Evolutionary conservation across 2,888 invertebrate species (phyloP).

Genomic region (Gortyna flavago): DNA sequence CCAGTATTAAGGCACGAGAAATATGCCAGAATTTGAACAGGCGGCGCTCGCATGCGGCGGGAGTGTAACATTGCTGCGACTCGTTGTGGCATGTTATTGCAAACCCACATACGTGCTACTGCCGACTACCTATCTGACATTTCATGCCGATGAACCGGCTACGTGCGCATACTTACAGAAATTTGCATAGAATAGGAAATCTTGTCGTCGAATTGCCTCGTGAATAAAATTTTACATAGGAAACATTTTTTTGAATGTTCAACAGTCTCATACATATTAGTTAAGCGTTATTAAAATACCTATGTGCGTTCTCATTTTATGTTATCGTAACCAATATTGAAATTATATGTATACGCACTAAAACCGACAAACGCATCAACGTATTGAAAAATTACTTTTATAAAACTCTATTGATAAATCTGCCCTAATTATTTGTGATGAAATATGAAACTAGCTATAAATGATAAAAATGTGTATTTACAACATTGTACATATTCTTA

Average conservation of each 20-base stretch:
- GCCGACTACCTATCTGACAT: constrained; percentile 88
- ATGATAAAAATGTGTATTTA: not conserved
- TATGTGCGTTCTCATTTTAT: not conserved
- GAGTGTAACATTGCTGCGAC: constrained; percentile 88
- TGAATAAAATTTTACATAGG: constrained; percentile 65
- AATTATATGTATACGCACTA: not conserved
- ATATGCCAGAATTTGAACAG: constrained; percentile 88
- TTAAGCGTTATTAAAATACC: not conserved
- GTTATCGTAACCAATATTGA: not conserved
- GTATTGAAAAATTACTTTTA: not conserved
- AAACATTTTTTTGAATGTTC: constrained; percentile 57
- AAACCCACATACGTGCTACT: constrained; percentile 87
- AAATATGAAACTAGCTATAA: constrained; percentile 5
- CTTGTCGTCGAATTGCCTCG: constrained; percentile 69
- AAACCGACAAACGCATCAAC: not conserved
- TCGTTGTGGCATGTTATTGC: constrained; percentile 90
- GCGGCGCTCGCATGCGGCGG: constrained; percentile 84
- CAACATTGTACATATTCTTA: not conserved
- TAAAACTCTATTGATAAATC: not conserved
- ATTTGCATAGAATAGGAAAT: constrained; percentile 80
- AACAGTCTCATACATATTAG: constrained; percentile 9
- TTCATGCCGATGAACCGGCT: constrained; percentile 88
- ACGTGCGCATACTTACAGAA: constrained; percentile 81
- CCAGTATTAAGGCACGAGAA: constrained; percentile 82
- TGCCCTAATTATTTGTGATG: not conserved